Evolutionary conservation across 2,797 vertebrate species (phyloP).

Genomic region (Pteropus rufus): DNA sequence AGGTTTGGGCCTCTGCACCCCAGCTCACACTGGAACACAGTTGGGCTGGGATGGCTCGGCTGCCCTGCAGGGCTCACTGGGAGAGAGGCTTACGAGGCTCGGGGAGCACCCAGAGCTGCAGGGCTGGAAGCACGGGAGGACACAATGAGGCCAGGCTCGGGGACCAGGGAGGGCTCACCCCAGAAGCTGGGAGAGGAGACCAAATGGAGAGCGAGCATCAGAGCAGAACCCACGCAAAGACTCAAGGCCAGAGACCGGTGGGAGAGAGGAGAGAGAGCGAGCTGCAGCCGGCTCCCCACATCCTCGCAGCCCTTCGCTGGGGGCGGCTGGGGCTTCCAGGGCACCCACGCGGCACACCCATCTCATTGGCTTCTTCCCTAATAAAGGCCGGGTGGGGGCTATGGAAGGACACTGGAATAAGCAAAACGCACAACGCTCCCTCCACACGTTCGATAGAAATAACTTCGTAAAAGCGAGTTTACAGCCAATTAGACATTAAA

Average conservation of each 20-base stretch:
- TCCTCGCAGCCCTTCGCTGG: background rate
- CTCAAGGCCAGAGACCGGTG: background rate
- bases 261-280: background rate
- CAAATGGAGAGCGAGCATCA: too few relatives aligned
- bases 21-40: background rate
- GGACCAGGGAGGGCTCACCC: background rate
- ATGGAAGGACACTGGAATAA: background rate
- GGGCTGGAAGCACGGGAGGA: background rate
- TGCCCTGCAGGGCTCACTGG: background rate
- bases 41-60: background rate
- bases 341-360: background rate
- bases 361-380: background rate
- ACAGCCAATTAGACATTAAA: slow-evolving; percentile 58
- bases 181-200: background rate
- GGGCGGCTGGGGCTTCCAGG: background rate
- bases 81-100: background rate
- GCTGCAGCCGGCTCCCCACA: background rate
- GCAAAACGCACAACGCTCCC: background rate
- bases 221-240: background rate
- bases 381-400: background rate
- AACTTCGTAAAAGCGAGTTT: slow-evolving; percentile 24
- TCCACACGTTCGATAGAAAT: slow-evolving; percentile 1
- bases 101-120: background rate
- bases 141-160: background rate
- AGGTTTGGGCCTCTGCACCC: background rate